phyloP scores from a whole-genome alignment of 2,113 vertebrate species.

The Rhinoptilus africanus region DNA sequence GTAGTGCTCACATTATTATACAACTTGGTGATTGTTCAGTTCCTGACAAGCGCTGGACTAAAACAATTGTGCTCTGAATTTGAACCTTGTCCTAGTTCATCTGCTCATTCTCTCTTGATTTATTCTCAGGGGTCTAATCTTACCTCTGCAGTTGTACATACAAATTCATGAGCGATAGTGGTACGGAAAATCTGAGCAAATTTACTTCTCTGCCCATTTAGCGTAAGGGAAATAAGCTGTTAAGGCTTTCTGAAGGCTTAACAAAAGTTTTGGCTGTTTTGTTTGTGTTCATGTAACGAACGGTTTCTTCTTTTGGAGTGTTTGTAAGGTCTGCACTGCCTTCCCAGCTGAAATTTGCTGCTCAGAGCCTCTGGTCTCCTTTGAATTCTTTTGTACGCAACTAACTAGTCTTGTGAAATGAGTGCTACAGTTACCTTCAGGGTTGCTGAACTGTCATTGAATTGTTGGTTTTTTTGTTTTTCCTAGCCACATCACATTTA shows the following conservation, averaged over 20 bases:
- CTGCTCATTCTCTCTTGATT: not conserved
- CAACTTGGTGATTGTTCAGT: not conserved
- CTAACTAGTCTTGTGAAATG: not conserved
- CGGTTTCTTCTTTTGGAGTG: not conserved
- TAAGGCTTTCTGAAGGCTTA: not conserved
- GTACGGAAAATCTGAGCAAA: not conserved
- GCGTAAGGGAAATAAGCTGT: not conserved
- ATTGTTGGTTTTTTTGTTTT: not conserved
- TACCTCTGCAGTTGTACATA: not conserved
- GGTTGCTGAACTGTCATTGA: not conserved
- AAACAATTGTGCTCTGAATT: not conserved
- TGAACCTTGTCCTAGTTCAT: not conserved
- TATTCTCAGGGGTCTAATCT: not conserved
- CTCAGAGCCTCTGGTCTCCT: not conserved
- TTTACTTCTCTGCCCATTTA: not conserved
- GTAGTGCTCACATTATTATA: not conserved
- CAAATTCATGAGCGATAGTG: not conserved
- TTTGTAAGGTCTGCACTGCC: not conserved
- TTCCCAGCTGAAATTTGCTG: not conserved
- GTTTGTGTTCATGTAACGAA: accelerated
- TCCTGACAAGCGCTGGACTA: not conserved
- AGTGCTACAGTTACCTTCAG: not conserved
- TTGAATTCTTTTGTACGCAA: not conserved
- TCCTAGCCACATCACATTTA: not conserved
- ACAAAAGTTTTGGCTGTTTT: not conserved